Evolutionary conservation across 2,113 vertebrate genomes (phyloP), one percentile per base, ranked within the genome.

Genomic region (Speoplatyrhinus poulsoni): DNA sequence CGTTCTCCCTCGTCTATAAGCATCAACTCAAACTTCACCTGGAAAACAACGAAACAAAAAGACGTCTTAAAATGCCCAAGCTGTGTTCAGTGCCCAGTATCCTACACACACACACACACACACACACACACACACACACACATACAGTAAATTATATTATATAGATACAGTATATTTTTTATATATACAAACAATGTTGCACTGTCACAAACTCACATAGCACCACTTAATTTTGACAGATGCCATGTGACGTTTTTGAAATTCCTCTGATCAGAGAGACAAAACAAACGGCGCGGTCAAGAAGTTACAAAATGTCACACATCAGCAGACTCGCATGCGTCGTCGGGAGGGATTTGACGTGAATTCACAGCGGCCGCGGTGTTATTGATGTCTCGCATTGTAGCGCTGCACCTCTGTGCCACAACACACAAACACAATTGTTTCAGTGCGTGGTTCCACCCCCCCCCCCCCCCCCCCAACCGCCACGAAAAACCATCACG

Each of bases 11-110:
- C 78, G 85, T 88, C 64, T 81, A 81, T 67, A 82, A 76, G 83
- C 83, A 71, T 77, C 78, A 62, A 56, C 16, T 65, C 69, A 88
- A 85, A 80, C 72, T 78, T 77, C 69, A 81, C 82, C 80, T 72
- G 74, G 55, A 86, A 83, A 79, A 85, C 70, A 76, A 9, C 19
- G 61, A 71, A 77, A 74, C 60, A 80, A 79, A 82, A 68, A 82
- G 69, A 69, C 70, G 16, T 76, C 80, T 63, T 33, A 36, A 60
- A 76, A 33, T 41, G 73, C 61, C 68, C 17, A 65, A 52, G 67
- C 69, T 83, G 75, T 65, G 66, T 79, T 74, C 19, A 67, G 61
- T 84, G 83, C 81, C 82, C 82, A 63, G 73, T 13, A 79, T 77
- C 81, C 77, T 67, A 58, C 65, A 69, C 62, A 65, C 62, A 62